Conservation (phyloP, 2,113 vertebrate genomes). For the Nannobrachium achirus region DNA sequence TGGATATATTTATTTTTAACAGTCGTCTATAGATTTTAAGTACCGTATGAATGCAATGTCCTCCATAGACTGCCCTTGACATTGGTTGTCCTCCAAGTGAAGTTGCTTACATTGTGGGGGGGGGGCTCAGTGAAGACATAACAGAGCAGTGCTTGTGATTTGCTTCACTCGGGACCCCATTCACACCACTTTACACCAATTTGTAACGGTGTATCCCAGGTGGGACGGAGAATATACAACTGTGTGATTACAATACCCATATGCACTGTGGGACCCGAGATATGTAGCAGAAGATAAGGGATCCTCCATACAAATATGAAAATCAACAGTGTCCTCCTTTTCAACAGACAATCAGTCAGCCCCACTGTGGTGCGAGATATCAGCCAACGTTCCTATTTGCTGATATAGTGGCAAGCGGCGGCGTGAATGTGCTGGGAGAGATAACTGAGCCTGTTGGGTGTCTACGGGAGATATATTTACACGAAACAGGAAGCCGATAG, state of each 20-base stretch:
- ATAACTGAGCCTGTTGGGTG: conserved; percentile 71
- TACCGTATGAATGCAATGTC: too few relatives aligned
- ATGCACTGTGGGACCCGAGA: conserved; percentile 57
- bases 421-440: conserved; percentile 73
- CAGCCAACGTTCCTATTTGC: conserved; percentile 73
- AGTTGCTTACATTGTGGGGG: conserved; percentile 69
- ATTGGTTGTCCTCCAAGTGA: conserved; percentile 68
- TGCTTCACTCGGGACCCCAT: conserved; percentile 53
- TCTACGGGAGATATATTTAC: conserved; percentile 73
- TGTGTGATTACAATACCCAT: conserved; percentile 72
- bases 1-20: too few relatives aligned
- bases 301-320: conserved; percentile 74
- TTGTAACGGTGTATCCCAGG: conserved; percentile 73
- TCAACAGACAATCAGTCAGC: conserved; percentile 68
- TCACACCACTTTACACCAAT: conserved; percentile 72
- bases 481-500: conserved; percentile 70
- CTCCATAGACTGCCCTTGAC: conserved; percentile 18
- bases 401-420: conserved; percentile 65
- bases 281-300: conserved; percentile 62
- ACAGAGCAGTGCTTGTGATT: conserved; percentile 45
- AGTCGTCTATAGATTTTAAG: too few relatives aligned
- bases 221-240: conserved; percentile 62
- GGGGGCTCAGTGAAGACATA: conserved; percentile 42
- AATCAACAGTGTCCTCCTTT: conserved; percentile 59
- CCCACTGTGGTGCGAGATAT: conserved; percentile 68